phyloP scores from a whole-genome alignment of 2,888 invertebrate species.

The Ametastegia equiseti region DNA sequence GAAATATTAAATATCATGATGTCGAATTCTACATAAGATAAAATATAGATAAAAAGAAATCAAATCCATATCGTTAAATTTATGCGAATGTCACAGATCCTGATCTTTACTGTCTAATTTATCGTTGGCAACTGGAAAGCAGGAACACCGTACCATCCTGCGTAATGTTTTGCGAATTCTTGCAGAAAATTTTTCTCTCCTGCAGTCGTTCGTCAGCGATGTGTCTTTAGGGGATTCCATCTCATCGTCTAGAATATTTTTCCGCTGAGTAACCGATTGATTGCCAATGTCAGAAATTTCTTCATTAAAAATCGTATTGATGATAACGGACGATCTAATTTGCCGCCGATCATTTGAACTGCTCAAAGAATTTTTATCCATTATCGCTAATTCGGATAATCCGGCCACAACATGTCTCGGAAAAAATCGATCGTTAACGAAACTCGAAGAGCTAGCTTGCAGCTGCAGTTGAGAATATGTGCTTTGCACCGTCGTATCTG shows the following conservation, averaged over 20 bases:
- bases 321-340: too few relatives aligned
- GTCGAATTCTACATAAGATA: background rate
- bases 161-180: background rate
- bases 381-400: background rate
- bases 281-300: too few relatives aligned
- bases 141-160: background rate
- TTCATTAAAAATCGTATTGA: too few relatives aligned
- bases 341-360: background rate
- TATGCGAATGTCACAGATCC: background rate
- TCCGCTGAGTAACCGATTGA: background rate
- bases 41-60: background rate
- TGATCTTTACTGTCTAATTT: constrained; percentile 3
- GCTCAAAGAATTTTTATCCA: background rate
- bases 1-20: background rate
- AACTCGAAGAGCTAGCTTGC: background rate
- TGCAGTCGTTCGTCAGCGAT: background rate
- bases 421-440: background rate
- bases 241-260: background rate
- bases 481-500: background rate
- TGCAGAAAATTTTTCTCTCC: background rate
- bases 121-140: background rate
- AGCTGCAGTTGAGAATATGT: background rate
- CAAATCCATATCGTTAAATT: background rate
- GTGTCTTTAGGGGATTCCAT: background rate
- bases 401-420: background rate